Percentiles rank a stretch among this genome's conserved stretches.
These are phyloP conservation scores for Caenorhabditis wallacei DNA, from an alignment of 2,888 invertebrate species.

Conservation along the genomic window DNA sequence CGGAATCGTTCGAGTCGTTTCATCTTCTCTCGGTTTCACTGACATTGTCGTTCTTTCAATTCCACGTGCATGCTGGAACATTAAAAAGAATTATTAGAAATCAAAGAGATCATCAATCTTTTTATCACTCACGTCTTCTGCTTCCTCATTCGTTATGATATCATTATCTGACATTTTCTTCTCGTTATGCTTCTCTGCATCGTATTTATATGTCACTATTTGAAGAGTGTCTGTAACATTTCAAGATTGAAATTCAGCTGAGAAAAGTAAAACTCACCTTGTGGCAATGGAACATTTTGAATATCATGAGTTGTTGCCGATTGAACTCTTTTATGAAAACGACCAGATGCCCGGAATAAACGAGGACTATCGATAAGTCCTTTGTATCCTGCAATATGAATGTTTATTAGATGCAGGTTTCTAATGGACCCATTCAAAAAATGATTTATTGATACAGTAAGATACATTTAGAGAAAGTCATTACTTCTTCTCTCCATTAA, in stretches of 20 bases:
- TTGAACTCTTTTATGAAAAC: constrained; percentile 66
- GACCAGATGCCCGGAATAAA: constrained; percentile 61
- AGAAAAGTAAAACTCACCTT: constrained; percentile 25
- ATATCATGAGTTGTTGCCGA: constrained; percentile 68
- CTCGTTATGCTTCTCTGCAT: constrained; percentile 71
- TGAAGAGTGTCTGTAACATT: constrained; percentile 58
- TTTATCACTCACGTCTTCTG: constrained; percentile 52
- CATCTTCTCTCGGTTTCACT: constrained; percentile 58
- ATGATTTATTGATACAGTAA: constrained; percentile 1
- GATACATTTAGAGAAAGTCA: constrained; percentile 24
- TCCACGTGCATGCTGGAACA: constrained; percentile 66
- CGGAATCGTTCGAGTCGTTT: constrained; percentile 35
- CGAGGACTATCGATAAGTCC: constrained; percentile 60
- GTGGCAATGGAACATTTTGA: constrained; percentile 62
- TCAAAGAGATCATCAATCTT: constrained; percentile 6
- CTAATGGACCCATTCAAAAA: not conserved
- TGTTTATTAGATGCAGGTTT: not conserved
- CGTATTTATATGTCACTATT: constrained; percentile 69
- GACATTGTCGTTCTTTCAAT: constrained; percentile 72
- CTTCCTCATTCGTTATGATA: constrained; percentile 65
- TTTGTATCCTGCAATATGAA: constrained; percentile 50
- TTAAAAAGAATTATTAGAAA: constrained; percentile 23
- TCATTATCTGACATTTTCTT: constrained; percentile 70
- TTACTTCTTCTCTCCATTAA: constrained; percentile 17
- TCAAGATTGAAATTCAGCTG: too few relatives aligned